A percentile compares a stretch with the other conserved stretches of the same genome.
phyloP scores from a whole-genome alignment of 2,888 invertebrate genomes.

The Amphipyra tragopoginis region DNA sequence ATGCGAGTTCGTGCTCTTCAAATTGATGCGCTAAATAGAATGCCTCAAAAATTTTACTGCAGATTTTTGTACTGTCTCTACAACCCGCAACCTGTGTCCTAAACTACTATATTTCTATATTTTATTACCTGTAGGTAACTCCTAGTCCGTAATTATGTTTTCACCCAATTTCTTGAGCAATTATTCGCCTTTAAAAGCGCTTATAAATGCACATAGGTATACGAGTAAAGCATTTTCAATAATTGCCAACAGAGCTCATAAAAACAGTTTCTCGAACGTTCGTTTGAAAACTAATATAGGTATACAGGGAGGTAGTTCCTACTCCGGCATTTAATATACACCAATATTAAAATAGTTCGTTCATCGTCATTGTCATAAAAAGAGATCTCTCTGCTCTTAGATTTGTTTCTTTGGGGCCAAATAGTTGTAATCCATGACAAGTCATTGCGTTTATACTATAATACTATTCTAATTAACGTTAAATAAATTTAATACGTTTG shows the following conservation, averaged over 20 bases:
- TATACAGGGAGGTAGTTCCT: constrained; percentile 67
- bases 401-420: constrained; percentile 87
- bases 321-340: constrained; percentile 70
- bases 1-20: too few species aligned
- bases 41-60: too few species aligned
- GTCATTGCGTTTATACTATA: constrained; percentile 76
- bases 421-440: constrained; percentile 88
- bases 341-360: constrained; percentile 54
- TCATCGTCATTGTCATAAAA: constrained; percentile 63
- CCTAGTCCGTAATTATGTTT: constrained; percentile 54
- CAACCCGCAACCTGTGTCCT: constrained; percentile 19
- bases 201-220: constrained; percentile 41
- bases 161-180: constrained; percentile 31
- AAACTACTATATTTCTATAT: constrained; percentile 24
- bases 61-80: background rate
- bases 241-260: constrained; percentile 39
- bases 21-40: too few species aligned
- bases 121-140: constrained; percentile 38
- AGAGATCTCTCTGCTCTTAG: constrained; percentile 79
- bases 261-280: constrained; percentile 29
- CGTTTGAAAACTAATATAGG: constrained; percentile 27
- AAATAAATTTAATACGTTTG: constrained; percentile 56
- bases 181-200: constrained; percentile 44
- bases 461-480: constrained; percentile 54
- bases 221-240: constrained; percentile 30